These are phyloP conservation scores for Neomonachus schauinslandi DNA, from an alignment of 2,113 vertebrate genomes.

Conservation along the genomic window DNA sequence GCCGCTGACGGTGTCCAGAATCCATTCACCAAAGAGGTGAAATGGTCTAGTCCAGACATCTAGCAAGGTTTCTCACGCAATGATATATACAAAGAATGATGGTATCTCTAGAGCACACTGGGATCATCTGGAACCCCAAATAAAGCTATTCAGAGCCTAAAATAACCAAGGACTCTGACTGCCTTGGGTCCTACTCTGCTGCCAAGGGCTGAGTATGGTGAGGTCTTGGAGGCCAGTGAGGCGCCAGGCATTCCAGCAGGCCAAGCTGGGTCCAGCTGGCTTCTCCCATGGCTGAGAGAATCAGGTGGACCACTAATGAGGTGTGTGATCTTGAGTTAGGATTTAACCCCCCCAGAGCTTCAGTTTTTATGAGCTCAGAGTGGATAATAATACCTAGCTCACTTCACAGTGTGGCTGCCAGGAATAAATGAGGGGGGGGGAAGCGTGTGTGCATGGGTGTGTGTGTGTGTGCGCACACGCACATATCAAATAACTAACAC, in stretches of 20 bases:
- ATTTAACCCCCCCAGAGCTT: background rate
- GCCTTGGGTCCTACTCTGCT: background rate
- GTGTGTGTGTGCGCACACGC: background rate
- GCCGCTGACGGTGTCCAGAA: background rate
- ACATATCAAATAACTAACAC: background rate
- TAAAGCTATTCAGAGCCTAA: background rate
- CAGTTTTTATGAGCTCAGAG: background rate
- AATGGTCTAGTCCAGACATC: background rate
- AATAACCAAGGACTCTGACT: background rate
- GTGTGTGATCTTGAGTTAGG: background rate
- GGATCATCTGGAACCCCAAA: background rate
- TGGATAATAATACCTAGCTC: background rate
- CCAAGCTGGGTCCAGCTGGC: background rate
- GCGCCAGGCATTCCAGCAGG: background rate
- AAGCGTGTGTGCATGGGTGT: no score
- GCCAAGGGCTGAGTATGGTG: background rate
- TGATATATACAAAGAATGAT: background rate
- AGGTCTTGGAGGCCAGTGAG: accelerated
- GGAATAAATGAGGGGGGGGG: background rate
- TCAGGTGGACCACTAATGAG: background rate
- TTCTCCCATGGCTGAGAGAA: background rate
- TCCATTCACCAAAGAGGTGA: background rate
- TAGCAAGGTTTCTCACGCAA: background rate
- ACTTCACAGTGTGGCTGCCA: background rate
- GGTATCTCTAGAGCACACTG: background rate